Conservation (phyloP, 2,888 invertebrate species). For the Limnephilus marmoratus region DNA sequence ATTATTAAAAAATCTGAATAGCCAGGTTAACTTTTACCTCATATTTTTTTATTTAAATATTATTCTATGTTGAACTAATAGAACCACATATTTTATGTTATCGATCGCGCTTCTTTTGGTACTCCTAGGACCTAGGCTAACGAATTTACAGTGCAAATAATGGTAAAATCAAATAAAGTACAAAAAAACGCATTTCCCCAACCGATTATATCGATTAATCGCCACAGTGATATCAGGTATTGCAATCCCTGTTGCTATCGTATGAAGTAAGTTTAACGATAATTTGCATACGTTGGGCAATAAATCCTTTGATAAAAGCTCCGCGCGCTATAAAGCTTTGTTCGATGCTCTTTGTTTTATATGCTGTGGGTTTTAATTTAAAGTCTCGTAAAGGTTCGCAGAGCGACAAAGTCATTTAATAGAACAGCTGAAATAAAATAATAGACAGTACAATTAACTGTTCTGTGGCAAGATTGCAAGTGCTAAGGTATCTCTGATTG, state of each 20-base stretch:
- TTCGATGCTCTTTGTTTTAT: constrained; percentile 32
- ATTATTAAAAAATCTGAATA: too few species aligned
- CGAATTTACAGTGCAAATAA: background rate
- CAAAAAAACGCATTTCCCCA: background rate
- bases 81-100: too few species aligned
- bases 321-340: constrained; percentile 25
- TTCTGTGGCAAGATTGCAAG: background rate
- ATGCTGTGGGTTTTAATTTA: constrained; percentile 44
- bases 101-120: too few species aligned
- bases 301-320: constrained; percentile 47
- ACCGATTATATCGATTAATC: background rate
- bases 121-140: too few species aligned
- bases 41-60: too few species aligned
- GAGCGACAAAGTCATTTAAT: background rate
- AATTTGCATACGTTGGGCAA: constrained; percentile 45
- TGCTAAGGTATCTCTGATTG: background rate
- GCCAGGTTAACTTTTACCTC: too few species aligned
- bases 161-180: background rate
- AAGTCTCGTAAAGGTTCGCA: background rate
- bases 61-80: too few species aligned
- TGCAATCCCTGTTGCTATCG: background rate
- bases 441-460: background rate
- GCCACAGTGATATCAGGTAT: background rate
- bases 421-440: background rate
- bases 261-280: constrained; percentile 31